Percentiles rank a stretch among this genome's conserved stretches.
Evolutionary conservation across 2,113 vertebrate genomes (phyloP).

Genomic region (Burhinus oedicnemus): DNA sequence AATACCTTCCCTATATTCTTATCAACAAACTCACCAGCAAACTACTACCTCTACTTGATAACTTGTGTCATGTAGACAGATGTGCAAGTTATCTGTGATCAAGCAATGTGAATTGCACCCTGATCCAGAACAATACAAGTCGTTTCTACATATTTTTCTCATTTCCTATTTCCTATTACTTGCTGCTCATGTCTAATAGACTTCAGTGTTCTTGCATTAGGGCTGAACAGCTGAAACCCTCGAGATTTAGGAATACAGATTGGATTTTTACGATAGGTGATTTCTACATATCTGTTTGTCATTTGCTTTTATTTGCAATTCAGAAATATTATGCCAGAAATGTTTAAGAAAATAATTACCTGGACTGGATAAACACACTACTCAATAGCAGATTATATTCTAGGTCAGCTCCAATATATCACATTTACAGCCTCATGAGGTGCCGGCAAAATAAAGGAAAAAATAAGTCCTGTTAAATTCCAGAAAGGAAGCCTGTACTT

Average conservation of each 20-base stretch:
- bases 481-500: not conserved
- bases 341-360: constrained; percentile 42
- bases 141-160: not conserved
- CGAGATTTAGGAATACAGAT: not conserved
- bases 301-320: constrained; percentile 38
- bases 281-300: constrained; percentile 17
- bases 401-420: not conserved
- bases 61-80: not conserved
- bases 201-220: not conserved
- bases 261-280: not conserved
- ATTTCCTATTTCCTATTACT: not conserved
- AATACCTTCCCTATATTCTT: not conserved
- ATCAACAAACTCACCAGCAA: not conserved
- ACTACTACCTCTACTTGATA: not conserved
- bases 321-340: constrained; percentile 28
- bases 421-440: not conserved
- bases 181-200: not conserved
- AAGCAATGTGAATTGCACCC: not conserved
- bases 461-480: not conserved
- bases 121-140: not conserved
- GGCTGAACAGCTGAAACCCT: constrained; percentile 4
- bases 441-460: not conserved
- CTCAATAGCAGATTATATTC: constrained; percentile 10
- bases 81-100: not conserved
- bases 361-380: not conserved